These are phyloP conservation scores for Plecotus auritus DNA, from an alignment of 2,113 vertebrate genomes.

Conservation along the genomic window DNA sequence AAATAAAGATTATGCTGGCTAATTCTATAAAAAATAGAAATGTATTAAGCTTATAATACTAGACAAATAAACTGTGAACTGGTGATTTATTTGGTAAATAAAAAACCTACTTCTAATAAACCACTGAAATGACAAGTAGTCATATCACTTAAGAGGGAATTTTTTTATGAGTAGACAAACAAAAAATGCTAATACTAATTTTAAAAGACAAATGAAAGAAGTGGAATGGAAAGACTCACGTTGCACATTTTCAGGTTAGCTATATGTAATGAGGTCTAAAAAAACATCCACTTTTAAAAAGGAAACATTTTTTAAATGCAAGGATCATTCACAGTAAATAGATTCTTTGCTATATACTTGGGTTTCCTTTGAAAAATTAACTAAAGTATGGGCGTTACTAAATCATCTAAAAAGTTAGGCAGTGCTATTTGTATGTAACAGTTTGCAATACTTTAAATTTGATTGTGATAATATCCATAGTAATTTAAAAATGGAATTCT, in stretches of 20 bases:
- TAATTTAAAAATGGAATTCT: not conserved
- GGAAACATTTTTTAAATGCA: not conserved
- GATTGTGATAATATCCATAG: not conserved
- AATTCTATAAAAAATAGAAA: not conserved
- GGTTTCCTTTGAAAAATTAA: conserved; percentile 9
- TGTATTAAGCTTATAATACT: not conserved
- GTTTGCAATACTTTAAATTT: not conserved
- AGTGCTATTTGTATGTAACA: not conserved
- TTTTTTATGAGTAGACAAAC: not conserved
- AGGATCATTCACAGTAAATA: not conserved
- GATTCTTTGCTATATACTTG: not conserved
- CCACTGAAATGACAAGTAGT: not conserved
- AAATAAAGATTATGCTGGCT: not conserved
- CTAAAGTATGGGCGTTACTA: not conserved
- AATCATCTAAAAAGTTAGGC: not conserved
- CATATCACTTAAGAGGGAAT: not conserved
- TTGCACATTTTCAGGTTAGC: not conserved
- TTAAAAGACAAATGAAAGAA: not conserved
- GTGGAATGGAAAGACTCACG: not conserved
- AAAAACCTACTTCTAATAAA: not conserved
- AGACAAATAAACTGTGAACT: not conserved
- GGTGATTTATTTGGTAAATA: not conserved
- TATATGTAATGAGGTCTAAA: not conserved
- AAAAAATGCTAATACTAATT: not conserved
- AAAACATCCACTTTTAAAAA: not conserved